Base-by-base conservation (phyloP, 2,797 vertebrate species). In the Nannoperca australis region DNA sequence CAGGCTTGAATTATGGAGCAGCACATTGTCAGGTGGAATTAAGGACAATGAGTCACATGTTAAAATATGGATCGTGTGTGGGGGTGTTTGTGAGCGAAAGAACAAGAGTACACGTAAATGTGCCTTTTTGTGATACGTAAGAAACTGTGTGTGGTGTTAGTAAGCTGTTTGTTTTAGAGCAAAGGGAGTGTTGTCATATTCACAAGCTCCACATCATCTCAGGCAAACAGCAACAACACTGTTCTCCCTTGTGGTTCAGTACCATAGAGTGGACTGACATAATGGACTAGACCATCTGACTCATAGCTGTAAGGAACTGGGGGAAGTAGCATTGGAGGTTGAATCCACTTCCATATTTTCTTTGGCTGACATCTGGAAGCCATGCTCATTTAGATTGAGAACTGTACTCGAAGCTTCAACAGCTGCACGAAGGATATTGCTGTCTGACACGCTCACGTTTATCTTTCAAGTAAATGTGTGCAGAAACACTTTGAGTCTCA, bases 1-100 rank as follows among this genome's bases (percentile, higher is more conserved):
- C 54, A 62, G 49, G 34, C 24, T 67, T 91, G 65, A 87, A 90
- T 90, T 76, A 90, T 89, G 78, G 73, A 90, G 66, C 78, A 83
- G 84, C 72, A 84, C 58, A 81, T 86, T 92, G 91, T 93, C 90
- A 75, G 76, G 79, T 89, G 70, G 71, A 90, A 90, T 92, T 92
- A 89, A 84, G 83, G 78, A 87, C 79, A 90, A 76, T 65, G 71
- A 51, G 69, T 75, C 5, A 42, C 70, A 42, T 82, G 72, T 73
- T 91, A 70, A 91, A 90, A 88, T 85, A 83, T 85, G 73, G 61
- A 88, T 87, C 50, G 38, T 53, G 36, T 56, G 49, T n/a, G 27
- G 32, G 38, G 24, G 13, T 58, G 20, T 53, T 32, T 54, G 63
- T 17, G 45, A 4, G 64, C 3, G 66, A 14, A 1, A 18, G 40